Conservation (phyloP, 2,113 vertebrate genomes). For the Ranitomeya variabilis region DNA sequence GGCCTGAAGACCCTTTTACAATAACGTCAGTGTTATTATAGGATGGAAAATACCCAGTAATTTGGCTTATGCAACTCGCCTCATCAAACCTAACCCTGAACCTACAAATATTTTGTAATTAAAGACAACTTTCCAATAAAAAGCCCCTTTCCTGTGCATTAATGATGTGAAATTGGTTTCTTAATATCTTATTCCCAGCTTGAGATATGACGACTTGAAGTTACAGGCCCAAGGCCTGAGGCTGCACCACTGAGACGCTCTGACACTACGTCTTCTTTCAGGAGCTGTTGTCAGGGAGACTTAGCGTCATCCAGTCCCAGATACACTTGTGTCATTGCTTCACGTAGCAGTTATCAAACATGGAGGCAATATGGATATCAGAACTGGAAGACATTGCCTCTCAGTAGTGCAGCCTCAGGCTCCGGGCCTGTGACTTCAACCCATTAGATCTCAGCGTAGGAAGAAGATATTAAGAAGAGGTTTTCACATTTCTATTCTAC, state of each 20-base stretch:
- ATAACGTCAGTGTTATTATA: neutral
- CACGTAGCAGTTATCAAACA: too few relatives aligned
- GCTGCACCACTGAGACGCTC: neutral
- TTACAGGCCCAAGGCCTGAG: neutral
- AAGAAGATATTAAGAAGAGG: neutral
- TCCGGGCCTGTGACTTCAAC: neutral
- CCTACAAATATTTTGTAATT: neutral
- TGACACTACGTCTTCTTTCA: neutral
- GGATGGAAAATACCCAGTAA: neutral
- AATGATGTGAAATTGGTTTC: neutral
- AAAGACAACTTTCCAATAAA: neutral
- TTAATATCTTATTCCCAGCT: neutral
- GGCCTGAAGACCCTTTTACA: slow-evolving; percentile 61
- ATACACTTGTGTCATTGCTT: neutral
- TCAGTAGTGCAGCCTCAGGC: neutral
- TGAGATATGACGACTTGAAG: neutral
- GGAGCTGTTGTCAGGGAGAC: neutral
- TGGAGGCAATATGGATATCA: neutral
- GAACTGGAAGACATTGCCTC: neutral
- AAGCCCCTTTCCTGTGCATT: neutral
- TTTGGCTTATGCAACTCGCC: neutral
- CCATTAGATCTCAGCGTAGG: neutral
- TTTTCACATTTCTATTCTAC: neutral
- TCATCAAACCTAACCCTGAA: neutral
- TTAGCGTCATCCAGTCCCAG: neutral